Conservation (phyloP, 2,888 invertebrate species). For the Tineola bisselliella region DNA sequence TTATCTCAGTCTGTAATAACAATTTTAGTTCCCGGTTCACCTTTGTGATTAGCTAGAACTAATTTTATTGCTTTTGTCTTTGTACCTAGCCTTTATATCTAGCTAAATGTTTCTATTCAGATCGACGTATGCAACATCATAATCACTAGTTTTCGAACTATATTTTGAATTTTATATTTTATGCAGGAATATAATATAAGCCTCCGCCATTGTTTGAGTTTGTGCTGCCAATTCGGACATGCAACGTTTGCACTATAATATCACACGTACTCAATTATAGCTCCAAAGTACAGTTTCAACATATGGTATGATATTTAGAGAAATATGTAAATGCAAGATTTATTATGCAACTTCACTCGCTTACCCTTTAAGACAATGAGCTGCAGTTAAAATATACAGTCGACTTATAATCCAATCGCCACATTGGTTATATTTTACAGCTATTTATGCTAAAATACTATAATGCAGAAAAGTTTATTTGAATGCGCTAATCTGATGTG, state of each 20-base stretch:
- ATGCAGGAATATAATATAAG: constrained; percentile 34
- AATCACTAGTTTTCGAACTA: constrained; percentile 40
- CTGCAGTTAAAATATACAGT: constrained; percentile 49
- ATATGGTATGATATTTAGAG: constrained; percentile 15
- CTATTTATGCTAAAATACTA: too few species aligned
- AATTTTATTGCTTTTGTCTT: constrained; percentile 24
- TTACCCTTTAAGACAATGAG: constrained; percentile 55
- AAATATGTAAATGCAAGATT: too few species aligned
- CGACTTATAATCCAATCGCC: constrained; percentile 53
- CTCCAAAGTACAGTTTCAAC: constrained; percentile 31
- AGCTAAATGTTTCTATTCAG: constrained; percentile 34
- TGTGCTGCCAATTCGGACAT: constrained; percentile 48
- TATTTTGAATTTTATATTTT: constrained; percentile 44
- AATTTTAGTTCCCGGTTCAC: constrained; percentile 29
- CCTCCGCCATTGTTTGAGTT: constrained; percentile 40
- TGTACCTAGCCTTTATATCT: constrained; percentile 28
- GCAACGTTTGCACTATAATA: too few species aligned
- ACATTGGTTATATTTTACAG: constrained; percentile 38
- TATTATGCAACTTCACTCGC: too few species aligned
- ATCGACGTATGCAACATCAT: constrained; percentile 50
- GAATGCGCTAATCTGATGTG: too few species aligned
- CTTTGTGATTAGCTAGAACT: constrained; percentile 22
- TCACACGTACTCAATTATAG: background rate
- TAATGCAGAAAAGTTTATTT: too few species aligned
- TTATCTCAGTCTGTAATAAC: constrained; percentile 51